Percentiles rank a stretch among this genome's conserved stretches.
Evolutionary conservation across 2,888 invertebrate species (phyloP).

Genomic region (Chromoteleia sp.): DNA sequence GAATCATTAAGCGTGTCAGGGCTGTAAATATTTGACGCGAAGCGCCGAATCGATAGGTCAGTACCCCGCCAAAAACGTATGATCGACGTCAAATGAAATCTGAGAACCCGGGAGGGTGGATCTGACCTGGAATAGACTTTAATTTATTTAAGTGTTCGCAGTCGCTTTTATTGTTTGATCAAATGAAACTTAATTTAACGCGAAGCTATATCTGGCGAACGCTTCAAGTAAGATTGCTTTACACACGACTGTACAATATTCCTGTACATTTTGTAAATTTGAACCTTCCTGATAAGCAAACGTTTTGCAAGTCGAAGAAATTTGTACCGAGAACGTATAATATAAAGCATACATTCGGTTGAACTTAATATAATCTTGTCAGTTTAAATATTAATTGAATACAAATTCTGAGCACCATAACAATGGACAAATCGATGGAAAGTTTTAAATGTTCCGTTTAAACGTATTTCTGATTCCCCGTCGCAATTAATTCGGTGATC

Average conservation of each 20-base stretch:
- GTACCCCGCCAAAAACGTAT: constrained; percentile 52
- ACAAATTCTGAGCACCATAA: too few species aligned
- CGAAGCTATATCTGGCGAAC: too few species aligned
- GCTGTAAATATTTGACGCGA: constrained; percentile 51
- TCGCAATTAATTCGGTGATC: neutral
- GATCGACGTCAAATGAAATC: constrained; percentile 44
- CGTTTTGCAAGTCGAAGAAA: too few species aligned
- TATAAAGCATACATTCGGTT: too few species aligned
- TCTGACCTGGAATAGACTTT: constrained; percentile 31
- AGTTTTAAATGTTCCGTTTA: neutral
- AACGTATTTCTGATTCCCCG: neutral
- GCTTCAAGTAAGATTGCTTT: too few species aligned
- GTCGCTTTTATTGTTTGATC: constrained; percentile 2
- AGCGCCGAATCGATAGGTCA: constrained; percentile 58
- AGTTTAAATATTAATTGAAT: too few species aligned
- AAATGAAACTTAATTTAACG: constrained; percentile 2
- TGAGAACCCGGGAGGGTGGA: constrained; percentile 7
- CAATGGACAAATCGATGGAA: too few species aligned
- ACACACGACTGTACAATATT: too few species aligned
- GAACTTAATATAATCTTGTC: too few species aligned
- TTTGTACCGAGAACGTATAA: too few species aligned
- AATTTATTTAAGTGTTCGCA: constrained; percentile 17
- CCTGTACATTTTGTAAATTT: too few species aligned
- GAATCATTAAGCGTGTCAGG: constrained; percentile 55
- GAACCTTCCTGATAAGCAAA: too few species aligned